Evolutionary conservation across 1,140 invertebrate genomes (phyloP), one percentile per base, ranked within the genome.

Genomic region (Trichoplusia ni): DNA sequence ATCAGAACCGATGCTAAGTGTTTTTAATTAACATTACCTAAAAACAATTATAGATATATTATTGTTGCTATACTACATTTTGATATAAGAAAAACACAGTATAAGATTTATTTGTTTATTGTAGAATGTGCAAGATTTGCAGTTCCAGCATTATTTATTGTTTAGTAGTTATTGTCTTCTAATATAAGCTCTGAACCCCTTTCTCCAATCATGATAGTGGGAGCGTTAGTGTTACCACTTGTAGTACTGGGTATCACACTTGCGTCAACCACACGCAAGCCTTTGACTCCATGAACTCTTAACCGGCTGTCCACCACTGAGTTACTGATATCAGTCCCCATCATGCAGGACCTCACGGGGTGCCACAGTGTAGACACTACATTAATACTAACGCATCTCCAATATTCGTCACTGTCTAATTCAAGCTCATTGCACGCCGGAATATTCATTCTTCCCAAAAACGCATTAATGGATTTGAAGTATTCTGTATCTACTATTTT

Each of bases 151-250:
- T n/a, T n/a, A n/a, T n/a, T n/a, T n/a, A n/a, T 11, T 14, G 0
- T 38, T 7, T n/a, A n/a, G n/a, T 14, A 42, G 18, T n/a, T 35
- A 40, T 31, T 18, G 25, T 64, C 56, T 64, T 49, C 13, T 84
- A 94, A 95, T 31, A 95, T 93, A 81, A 95, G 91, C 71, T 96
- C 95, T 6, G 93, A 90, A 0, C 91, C 95, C 74, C 95, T 95
- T 79, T 96, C 95, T 0, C 90, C 95, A 49, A 96, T 95, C 95
- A 96, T 96, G 35, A 95, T 94, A 0, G 91, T 92, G 0, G 95
- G 93, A 0, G 94, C 95, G 69, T 95, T 95, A 0, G 94, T 95
- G 69, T 96, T 95, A 2, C 94, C 95, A 8, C 92, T 93, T 0
- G 94, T 91, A 31, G 95, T 92, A 8, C 85, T 88, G 0, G 95